Evolutionary conservation across 2,888 invertebrate species (phyloP).

Genomic region (Agrenia bidenticulata): DNA sequence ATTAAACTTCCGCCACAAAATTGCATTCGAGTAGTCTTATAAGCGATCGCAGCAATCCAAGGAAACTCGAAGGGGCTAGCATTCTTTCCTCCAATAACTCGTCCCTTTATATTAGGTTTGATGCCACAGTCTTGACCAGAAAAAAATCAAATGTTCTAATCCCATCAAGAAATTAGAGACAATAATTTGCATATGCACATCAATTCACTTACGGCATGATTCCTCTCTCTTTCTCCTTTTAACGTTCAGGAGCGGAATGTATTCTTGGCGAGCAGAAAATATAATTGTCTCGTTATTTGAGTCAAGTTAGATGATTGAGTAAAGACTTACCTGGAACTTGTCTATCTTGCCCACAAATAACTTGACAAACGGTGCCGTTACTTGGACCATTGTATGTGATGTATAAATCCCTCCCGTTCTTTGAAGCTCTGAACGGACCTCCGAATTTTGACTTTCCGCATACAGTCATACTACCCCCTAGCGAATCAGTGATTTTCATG

Average conservation of each 20-base stretch:
- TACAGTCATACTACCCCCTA: conserved; percentile 17
- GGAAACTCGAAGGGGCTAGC: conserved; percentile 23
- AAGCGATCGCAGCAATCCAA: conserved; percentile 21
- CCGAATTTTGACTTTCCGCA: conserved; percentile 18
- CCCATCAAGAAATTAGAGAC: too few relatives aligned
- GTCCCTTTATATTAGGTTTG: background rate
- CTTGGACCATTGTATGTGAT: conserved; percentile 9
- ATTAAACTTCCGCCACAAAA: background rate
- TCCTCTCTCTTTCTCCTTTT: background rate
- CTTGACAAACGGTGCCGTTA: background rate
- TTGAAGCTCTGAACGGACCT: conserved; percentile 10
- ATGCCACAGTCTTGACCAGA: background rate
- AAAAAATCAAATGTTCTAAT: too few relatives aligned
- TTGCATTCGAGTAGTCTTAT: background rate
- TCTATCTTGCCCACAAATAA: conserved; percentile 12
- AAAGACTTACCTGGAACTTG: background rate
- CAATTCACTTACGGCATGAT: background rate
- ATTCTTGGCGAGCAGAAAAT: background rate
- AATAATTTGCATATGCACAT: too few relatives aligned
- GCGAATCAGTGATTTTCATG: conserved; percentile 18
- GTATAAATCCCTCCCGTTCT: conserved; percentile 19
- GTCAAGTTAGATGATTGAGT: background rate
- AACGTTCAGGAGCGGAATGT: background rate
- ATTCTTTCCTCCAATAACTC: conserved; percentile 23
- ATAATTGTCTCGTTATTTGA: background rate